phyloP scores from a whole-genome alignment of 1,140 invertebrate genomes.

The Drosophila persimilis region DNA sequence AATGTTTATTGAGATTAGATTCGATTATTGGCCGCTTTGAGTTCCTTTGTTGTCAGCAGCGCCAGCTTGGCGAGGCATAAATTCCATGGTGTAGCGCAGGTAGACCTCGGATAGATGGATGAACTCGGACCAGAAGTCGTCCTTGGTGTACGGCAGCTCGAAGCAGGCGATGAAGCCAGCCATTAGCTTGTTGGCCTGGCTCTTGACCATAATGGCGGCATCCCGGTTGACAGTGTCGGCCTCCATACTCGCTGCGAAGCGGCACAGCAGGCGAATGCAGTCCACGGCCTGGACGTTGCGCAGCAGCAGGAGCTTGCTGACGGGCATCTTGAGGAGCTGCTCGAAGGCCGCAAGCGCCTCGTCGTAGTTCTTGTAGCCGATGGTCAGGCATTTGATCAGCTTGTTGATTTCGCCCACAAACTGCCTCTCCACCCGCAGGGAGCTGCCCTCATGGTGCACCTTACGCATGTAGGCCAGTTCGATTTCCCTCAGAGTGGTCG shows the following conservation, averaged over 20 bases:
- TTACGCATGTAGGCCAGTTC: conserved; percentile 3
- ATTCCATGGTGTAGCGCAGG: background rate
- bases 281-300: conserved; percentile 32
- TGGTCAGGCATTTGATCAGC: conserved; percentile 14
- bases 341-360: conserved; percentile 24
- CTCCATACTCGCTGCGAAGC: background rate
- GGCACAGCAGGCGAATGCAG: conserved; percentile 20
- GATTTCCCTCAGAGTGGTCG: background rate
- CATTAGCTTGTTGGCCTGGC: conserved; percentile 15
- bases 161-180: conserved; percentile 4
- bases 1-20: too few relatives aligned
- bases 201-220: background rate
- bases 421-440: conserved; percentile 8
- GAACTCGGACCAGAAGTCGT: conserved; percentile 33
- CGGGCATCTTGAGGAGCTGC: conserved; percentile 5
- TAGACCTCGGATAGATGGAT: conserved; percentile 8
- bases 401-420: conserved; percentile 27
- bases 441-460: background rate
- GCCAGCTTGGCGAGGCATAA: background rate
- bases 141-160: background rate
- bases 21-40: too few relatives aligned
- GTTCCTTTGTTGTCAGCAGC: too few relatives aligned
- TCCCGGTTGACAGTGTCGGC: background rate
- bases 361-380: background rate
- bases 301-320: conserved; percentile 37